phyloP scores from a whole-genome alignment of 1,140 invertebrate species.

The Conus betulinus region DNA sequence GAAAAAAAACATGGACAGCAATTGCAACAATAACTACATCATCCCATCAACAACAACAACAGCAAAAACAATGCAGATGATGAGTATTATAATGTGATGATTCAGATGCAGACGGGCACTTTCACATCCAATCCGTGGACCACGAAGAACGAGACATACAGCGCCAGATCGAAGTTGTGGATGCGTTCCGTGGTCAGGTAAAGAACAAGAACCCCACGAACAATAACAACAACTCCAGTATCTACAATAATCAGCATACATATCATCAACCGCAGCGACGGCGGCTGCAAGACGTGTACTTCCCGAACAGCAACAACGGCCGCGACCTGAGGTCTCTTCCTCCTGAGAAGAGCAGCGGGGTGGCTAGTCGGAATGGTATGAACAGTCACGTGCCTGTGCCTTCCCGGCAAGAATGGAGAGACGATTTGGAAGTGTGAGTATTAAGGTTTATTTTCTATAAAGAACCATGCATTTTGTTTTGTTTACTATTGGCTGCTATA shows the following conservation, averaged over 20 bases:
- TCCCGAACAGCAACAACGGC: too few species aligned
- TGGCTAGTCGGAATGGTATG: neutral
- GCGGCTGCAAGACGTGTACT: too few species aligned
- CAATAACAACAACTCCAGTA: neutral
- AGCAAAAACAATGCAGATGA: neutral
- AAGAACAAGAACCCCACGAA: neutral
- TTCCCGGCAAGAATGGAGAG: conserved; percentile 17
- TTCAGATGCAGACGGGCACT: conserved; percentile 50
- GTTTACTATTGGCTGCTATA: too few species aligned
- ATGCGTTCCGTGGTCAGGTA: neutral
- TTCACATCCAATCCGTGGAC: conserved; percentile 48
- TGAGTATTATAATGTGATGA: too few species aligned
- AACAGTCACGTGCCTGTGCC: neutral
- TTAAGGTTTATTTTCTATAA: neutral
- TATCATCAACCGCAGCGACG: too few species aligned
- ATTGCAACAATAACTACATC: too few species aligned
- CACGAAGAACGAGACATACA: conserved; percentile 4
- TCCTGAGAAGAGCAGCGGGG: too few species aligned
- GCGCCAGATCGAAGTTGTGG: too few species aligned
- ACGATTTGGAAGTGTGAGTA: conserved; percentile 30
- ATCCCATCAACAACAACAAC: neutral
- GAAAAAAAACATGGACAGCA: too few species aligned
- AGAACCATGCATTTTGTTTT: too few species aligned
- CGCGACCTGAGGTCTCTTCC: too few species aligned
- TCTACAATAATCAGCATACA: neutral